phyloP scores from a whole-genome alignment of 1,140 invertebrate species.

The Calycopis cecrops region DNA sequence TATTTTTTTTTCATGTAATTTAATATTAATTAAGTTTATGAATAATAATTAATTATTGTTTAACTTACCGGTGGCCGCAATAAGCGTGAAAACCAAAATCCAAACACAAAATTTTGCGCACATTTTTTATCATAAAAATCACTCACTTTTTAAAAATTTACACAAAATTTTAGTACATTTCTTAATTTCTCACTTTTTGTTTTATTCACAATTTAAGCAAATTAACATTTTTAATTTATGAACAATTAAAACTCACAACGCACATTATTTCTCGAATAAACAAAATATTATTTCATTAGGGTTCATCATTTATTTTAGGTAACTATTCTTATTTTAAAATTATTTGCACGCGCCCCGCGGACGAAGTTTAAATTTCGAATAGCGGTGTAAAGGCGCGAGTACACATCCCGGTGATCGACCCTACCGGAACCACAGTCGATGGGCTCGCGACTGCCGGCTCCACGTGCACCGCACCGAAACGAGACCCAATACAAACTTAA shows the following conservation, averaged over 20 bases:
- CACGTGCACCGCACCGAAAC: conserved; percentile 70
- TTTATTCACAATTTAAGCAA: conserved; percentile 32
- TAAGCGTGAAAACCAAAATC: not conserved
- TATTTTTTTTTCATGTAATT: too few species aligned
- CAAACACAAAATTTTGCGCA: conserved; percentile 1
- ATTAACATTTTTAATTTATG: conserved; percentile 8
- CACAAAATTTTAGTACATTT: conserved; percentile 5
- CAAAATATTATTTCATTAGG: too few species aligned
- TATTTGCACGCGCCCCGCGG: conserved; percentile 37
- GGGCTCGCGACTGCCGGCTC: conserved; percentile 60
- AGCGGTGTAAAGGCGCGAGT: conserved; percentile 46
- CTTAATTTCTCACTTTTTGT: conserved; percentile 25
- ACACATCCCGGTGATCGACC: conserved; percentile 66
- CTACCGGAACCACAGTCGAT: conserved; percentile 71
- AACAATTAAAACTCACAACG: conserved; percentile 15
- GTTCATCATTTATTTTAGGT: too few species aligned
- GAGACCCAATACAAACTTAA: conserved; percentile 39
- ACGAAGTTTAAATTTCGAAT: conserved; percentile 46
- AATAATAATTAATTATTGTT: too few species aligned
- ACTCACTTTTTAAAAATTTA: conserved; percentile 20
- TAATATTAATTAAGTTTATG: too few species aligned
- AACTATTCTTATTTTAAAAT: conserved; percentile 26
- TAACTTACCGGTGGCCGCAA: not conserved
- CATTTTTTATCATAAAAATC: conserved; percentile 26
- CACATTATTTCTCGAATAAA: conserved; percentile 17